Conservation (phyloP, 92 coral and sea anemone species). For the Scolanthus callimorphus region DNA sequence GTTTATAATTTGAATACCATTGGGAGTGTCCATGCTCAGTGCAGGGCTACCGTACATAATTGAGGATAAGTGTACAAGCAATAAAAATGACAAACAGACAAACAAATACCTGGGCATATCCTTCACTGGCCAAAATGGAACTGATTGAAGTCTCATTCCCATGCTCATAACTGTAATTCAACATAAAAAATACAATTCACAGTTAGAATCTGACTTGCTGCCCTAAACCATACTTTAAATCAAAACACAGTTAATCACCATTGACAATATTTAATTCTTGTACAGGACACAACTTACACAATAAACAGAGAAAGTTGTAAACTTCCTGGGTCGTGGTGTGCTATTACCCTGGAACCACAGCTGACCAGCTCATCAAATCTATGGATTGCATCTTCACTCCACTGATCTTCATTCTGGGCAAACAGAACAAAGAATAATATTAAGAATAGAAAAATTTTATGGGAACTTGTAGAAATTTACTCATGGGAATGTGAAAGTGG, state of each 20-base stretch:
- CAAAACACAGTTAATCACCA: too few relatives aligned
- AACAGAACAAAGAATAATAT: background rate
- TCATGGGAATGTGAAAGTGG: too few relatives aligned
- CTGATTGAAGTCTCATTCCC: slow-evolving; percentile 45
- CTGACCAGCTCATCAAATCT: slow-evolving; percentile 66
- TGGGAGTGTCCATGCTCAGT: too few relatives aligned
- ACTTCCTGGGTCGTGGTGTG: slow-evolving; percentile 33
- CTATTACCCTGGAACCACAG: slow-evolving; percentile 37
- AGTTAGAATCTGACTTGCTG: too few relatives aligned
- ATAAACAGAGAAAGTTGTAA: slow-evolving; percentile 50
- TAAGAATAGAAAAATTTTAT: too few relatives aligned
- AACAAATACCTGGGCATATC: slow-evolving; percentile 60
- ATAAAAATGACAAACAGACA: too few relatives aligned
- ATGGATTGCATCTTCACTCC: slow-evolving; percentile 62
- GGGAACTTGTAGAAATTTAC: too few relatives aligned
- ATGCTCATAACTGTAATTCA: slow-evolving; percentile 35
- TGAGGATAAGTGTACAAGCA: too few relatives aligned
- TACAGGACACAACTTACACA: slow-evolving; percentile 29
- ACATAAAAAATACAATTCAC: too few relatives aligned
- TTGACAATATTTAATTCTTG: background rate
- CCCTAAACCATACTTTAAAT: too few relatives aligned
- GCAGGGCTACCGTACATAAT: too few relatives aligned
- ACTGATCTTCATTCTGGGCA: slow-evolving; percentile 49
- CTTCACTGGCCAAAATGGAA: slow-evolving; percentile 48
- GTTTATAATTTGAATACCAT: too few relatives aligned